A percentile compares a stretch with the other conserved stretches of the same genome.
phyloP scores from a whole-genome alignment of 2,888 invertebrate genomes.

The Strigamia maritima region DNA sequence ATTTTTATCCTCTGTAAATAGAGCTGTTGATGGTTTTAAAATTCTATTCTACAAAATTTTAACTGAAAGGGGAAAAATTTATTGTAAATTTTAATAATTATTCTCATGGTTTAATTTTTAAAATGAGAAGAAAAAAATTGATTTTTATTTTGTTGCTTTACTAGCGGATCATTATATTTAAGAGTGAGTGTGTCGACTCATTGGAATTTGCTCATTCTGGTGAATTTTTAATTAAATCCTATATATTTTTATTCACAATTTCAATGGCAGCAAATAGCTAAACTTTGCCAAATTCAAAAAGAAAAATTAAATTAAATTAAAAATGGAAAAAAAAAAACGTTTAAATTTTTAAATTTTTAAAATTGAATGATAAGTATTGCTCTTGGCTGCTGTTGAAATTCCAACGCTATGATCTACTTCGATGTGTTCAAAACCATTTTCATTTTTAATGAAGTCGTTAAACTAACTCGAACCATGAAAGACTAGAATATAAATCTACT shows the following conservation, averaged over 20 bases:
- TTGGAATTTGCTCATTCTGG: not conserved
- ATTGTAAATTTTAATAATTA: conserved; percentile 8
- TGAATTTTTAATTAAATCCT: conserved; percentile 2
- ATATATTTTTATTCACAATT: conserved; percentile 5
- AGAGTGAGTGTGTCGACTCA: not conserved
- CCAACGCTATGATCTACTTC: not conserved
- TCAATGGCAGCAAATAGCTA: not conserved
- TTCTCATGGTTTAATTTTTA: not conserved
- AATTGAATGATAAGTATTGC: not conserved
- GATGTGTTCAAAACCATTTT: conserved; percentile 24
- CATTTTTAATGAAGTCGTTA: conserved; percentile 6
- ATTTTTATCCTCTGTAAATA: conserved; percentile 33
- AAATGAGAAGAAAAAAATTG: not conserved
- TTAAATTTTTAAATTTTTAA: not conserved
- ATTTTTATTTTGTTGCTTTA: not conserved
- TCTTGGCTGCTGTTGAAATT: not conserved
- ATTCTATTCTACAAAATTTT: conserved; percentile 34
- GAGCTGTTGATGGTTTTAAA: conserved; percentile 36
- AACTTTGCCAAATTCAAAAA: not conserved
- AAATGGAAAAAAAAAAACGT: not conserved
- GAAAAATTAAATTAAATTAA: not conserved
- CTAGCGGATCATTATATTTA: not conserved
- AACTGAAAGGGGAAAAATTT: not conserved
- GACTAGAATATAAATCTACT: conserved; percentile 4
- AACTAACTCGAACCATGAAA: conserved; percentile 24